Base-by-base conservation (phyloP, 1,140 invertebrate species). In the Druon quercuslanigerum region DNA sequence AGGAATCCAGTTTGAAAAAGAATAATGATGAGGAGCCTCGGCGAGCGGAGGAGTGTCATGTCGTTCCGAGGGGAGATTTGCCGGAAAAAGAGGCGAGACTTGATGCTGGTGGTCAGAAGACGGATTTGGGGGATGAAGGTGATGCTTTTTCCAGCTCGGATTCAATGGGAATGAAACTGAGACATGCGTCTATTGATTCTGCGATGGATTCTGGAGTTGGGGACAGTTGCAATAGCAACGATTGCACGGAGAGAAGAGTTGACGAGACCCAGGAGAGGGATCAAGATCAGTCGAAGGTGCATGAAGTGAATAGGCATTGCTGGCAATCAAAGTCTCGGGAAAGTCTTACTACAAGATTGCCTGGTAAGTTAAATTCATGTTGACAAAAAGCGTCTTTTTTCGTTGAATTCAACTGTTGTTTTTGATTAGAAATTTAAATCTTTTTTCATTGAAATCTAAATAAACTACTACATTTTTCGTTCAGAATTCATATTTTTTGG, bases 321-420 rank as follows among this genome's bases (percentile, higher is more conserved):
- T 94, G 94, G 94, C 92, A 93, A 76, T 91, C 92, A 2, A 93
- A 93, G 84, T 83, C 91, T 14, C 92, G 92, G 84, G 91, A 93
- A 74, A 94, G 93, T 85, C 87, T 95, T 51, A 92, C 94, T 8
- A 89, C 92, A 14, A 89, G 93, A 82, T 85, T 95, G 80, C 94
- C 93, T 87, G 91, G 93, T 94, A 89, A 82, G 52, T 56, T 52
- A n/a, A n/a, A n/a, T n/a, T n/a, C n/a, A n/a, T n/a, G n/a, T n/a
- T n/a, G n/a, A n/a, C n/a, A n/a, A n/a, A n/a, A n/a, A n/a, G n/a
- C n/a, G n/a, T n/a, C n/a, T n/a, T n/a, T n/a, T n/a, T n/a, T n/a
- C n/a, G n/a, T n/a, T n/a, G n/a, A n/a, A n/a, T n/a, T n/a, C n/a
- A n/a, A n/a, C n/a, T n/a, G n/a, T n/a, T n/a, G n/a, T n/a, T n/a